phyloP scores from a whole-genome alignment of 2,797 vertebrate species.

The Carduelis carduelis region DNA sequence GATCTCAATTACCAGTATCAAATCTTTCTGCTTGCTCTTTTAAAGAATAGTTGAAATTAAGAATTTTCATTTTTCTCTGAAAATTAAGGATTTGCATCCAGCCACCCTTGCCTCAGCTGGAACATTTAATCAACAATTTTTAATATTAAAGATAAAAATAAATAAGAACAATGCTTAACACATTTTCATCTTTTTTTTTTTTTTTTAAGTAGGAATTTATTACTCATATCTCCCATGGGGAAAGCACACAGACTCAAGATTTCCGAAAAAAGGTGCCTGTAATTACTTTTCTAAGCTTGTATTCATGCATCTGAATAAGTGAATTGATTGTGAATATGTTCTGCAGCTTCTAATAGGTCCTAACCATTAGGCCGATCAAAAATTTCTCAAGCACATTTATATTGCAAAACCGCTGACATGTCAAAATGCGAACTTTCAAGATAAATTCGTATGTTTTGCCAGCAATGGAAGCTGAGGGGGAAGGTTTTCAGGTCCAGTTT shows the following conservation, averaged over 20 bases:
- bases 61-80: background rate
- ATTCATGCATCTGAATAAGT: constrained; percentile 49
- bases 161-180: background rate
- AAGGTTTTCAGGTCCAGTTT: background rate
- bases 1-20: background rate
- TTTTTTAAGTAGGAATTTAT: background rate
- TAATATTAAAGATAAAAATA: constrained; percentile 1
- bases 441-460: background rate
- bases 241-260: constrained; percentile 9
- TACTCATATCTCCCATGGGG: constrained; percentile 14
- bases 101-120: background rate
- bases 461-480: background rate
- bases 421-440: background rate
- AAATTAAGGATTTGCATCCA: background rate
- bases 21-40: background rate
- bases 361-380: constrained; percentile 53
- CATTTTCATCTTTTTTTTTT: background rate
- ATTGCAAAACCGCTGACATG: background rate
- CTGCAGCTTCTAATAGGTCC: constrained; percentile 16
- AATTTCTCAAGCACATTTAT: constrained; percentile 29
- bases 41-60: background rate
- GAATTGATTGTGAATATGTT: constrained; percentile 30
- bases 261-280: constrained; percentile 44
- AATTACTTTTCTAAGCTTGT: constrained; percentile 53
- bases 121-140: background rate